Evolutionary conservation across 1,140 invertebrate species (phyloP), one percentile per base, ranked within the genome.

Genomic region (Cyclina sinensis): DNA sequence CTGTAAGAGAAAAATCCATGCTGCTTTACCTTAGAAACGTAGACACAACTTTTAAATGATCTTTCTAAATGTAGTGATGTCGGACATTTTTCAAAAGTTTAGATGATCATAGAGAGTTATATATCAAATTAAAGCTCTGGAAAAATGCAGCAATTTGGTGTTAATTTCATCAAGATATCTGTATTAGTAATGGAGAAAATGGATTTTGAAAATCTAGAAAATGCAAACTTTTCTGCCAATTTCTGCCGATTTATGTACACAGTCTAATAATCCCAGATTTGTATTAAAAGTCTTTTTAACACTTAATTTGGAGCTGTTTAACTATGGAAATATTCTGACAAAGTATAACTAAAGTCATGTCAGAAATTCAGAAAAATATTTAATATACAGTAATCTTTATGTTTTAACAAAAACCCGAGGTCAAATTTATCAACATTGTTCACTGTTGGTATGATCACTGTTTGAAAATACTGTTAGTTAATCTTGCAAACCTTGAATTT

Each of bases 1-100:
- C n/a, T n/a, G n/a, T n/a, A n/a, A n/a, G n/a, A n/a, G n/a, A n/a
- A n/a, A n/a, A n/a, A n/a, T n/a, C n/a, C n/a, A n/a, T n/a, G n/a
- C n/a, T n/a, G n/a, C n/a, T n/a, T n/a, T n/a, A n/a, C n/a, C n/a
- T n/a, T n/a, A n/a, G n/a, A n/a, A n/a, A n/a, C n/a, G n/a, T n/a
- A n/a, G n/a, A n/a, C n/a, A n/a, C n/a, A n/a, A n/a, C n/a, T n/a
- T n/a, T n/a, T n/a, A n/a, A n/a, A n/a, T n/a, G n/a, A n/a, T n/a
- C n/a, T n/a, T n/a, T n/a, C n/a, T 54, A 62, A 24, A 62, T 9
- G 57, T 70, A 76, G 73, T 30, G 73, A 76, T 76, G 73, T 76
- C 73, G 73, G 73, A 76, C 43, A 43, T 76, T 76, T 76, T 76
- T 48, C 43, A 76, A 76, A 76, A 76, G 39, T 39, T 76, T 76